These are phyloP conservation scores for Chelidonichthys spinosus DNA, from an alignment of 2,797 vertebrate genomes.

Conservation along the genomic window DNA sequence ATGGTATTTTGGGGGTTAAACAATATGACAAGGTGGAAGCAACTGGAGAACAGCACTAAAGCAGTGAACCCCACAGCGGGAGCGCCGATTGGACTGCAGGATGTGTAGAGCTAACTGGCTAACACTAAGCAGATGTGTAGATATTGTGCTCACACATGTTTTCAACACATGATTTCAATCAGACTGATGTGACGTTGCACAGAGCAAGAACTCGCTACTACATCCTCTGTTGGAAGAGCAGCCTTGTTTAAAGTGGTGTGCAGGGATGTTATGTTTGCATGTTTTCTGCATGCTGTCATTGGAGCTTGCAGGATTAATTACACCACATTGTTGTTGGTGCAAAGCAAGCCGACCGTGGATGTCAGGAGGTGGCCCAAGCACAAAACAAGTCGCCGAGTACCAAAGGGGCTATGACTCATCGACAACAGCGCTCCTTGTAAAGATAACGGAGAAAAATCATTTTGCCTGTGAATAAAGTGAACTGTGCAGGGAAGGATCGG, in stretches of 20 bases:
- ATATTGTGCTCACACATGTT: neutral
- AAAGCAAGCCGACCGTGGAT: conserved; percentile 11
- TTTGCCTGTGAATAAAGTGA: conserved; percentile 36
- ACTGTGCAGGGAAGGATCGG: neutral
- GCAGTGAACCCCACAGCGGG: neutral
- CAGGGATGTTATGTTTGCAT: conserved; percentile 27
- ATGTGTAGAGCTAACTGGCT: neutral
- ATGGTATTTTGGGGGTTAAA: conserved; percentile 4
- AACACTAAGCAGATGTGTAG: neutral
- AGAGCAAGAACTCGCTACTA: neutral
- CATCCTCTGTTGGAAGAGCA: neutral
- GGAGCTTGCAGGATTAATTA: conserved; percentile 40
- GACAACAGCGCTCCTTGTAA: conserved; percentile 21
- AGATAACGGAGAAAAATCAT: conserved; percentile 18
- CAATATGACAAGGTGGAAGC: neutral
- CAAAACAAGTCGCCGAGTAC: conserved; percentile 28
- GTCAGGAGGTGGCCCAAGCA: conserved; percentile 25
- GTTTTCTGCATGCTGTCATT: conserved; percentile 18
- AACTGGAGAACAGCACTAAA: neutral
- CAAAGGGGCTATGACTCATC: conserved; percentile 13
- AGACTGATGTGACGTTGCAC: neutral
- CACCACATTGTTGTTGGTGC: conserved; percentile 48
- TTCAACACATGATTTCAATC: neutral
- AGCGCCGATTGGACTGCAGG: neutral
- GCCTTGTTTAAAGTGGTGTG: neutral